phyloP scores from a whole-genome alignment of 2,888 invertebrate genomes.

The Hartigia nigra region DNA sequence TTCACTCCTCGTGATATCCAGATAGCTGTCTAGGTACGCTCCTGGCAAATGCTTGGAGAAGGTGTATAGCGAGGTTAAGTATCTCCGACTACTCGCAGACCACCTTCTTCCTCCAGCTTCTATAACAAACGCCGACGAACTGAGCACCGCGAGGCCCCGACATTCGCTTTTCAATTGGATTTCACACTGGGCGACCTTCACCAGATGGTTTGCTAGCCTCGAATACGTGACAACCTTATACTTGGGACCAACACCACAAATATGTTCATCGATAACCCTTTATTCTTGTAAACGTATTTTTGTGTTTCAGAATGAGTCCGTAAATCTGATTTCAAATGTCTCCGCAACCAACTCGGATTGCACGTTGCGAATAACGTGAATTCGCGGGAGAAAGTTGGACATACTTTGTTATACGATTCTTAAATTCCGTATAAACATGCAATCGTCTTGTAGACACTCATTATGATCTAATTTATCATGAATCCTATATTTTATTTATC shows the following conservation, averaged over 20 bases:
- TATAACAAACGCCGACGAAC: conserved; percentile 26
- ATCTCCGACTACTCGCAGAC: neutral
- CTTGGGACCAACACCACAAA: neutral
- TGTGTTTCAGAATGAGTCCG: neutral
- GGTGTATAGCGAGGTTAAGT: neutral
- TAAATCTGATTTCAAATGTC: neutral
- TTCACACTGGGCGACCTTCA: conserved; percentile 55
- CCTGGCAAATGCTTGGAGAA: neutral
- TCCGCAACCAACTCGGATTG: neutral
- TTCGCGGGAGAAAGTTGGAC: neutral
- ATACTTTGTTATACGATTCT: neutral
- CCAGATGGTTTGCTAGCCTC: conserved; percentile 16
- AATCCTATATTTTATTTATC: neutral
- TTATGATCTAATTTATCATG: neutral
- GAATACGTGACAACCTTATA: neutral
- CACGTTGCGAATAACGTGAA: neutral
- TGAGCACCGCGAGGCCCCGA: conserved; percentile 45
- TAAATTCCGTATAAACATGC: neutral
- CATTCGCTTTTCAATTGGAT: conserved; percentile 61
- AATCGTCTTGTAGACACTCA: neutral
- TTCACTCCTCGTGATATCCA: neutral
- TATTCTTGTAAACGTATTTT: neutral
- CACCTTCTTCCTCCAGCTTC: neutral
- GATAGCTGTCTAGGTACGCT: neutral
- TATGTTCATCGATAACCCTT: neutral